Evolutionary conservation across 2,797 vertebrate genomes (phyloP).

Genomic region (Glyptemys insculpta): DNA sequence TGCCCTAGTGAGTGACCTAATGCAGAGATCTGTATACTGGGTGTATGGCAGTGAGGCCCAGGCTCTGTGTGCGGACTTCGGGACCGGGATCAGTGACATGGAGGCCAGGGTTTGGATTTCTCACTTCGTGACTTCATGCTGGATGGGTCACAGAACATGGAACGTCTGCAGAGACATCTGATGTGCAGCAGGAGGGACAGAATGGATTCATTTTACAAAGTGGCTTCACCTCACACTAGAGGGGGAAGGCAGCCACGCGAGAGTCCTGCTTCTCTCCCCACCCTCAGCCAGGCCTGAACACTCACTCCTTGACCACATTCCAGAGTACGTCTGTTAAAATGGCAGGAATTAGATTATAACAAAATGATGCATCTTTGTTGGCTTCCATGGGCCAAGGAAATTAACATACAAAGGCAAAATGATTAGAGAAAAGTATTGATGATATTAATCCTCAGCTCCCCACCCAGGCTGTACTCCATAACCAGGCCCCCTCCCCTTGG

Average conservation of each 20-base stretch:
- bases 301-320: not conserved
- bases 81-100: not conserved
- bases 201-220: not conserved
- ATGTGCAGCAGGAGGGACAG: not conserved
- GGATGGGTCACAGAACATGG: not conserved
- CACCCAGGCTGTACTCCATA: not conserved
- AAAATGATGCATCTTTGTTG: not conserved
- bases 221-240: not conserved
- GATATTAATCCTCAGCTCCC: not conserved
- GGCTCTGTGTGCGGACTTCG: fast-evolving
- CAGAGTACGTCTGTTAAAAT: not conserved
- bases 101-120: not conserved
- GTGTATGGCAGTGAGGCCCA: not conserved
- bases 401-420: slow-evolving; percentile 3
- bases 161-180: not conserved
- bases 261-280: not conserved
- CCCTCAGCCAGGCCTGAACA: not conserved
- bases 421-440: not conserved
- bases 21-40: not conserved
- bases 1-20: not conserved
- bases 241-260: not conserved
- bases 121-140: not conserved
- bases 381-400: not conserved
- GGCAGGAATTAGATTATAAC: not conserved
- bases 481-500: not conserved